Evolutionary conservation across 2,888 invertebrate genomes (phyloP).

Genomic region (Zeuzera pyrina): DNA sequence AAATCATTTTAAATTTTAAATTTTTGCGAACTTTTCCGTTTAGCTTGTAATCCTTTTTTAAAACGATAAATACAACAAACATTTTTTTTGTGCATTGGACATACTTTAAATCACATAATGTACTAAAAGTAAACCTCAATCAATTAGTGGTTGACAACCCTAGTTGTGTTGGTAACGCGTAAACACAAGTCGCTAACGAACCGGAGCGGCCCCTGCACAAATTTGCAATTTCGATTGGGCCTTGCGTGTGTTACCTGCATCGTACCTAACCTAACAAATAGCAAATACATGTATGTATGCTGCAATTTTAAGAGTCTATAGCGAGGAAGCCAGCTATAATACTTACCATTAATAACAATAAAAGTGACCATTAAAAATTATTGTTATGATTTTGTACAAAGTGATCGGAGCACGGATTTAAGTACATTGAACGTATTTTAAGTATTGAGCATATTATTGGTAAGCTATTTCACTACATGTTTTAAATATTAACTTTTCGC

Average conservation of each 20-base stretch:
- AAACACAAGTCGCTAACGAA: constrained; percentile 72
- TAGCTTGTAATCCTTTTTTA: too few species aligned
- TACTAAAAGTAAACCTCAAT: constrained; percentile 45
- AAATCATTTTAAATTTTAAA: too few species aligned
- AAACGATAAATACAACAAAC: too few species aligned
- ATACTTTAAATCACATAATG: constrained; percentile 33
- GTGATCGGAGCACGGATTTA: neutral
- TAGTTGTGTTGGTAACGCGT: constrained; percentile 58
- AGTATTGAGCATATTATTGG: neutral
- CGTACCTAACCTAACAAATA: constrained; percentile 18
- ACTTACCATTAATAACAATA: constrained; percentile 8
- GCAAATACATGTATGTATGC: constrained; percentile 19
- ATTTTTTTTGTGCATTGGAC: too few species aligned
- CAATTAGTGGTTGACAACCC: constrained; percentile 62
- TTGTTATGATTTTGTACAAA: neutral
- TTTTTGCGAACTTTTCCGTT: too few species aligned
- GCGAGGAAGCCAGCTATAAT: constrained; percentile 5
- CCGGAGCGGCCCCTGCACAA: constrained; percentile 66
- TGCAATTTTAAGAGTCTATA: constrained; percentile 32
- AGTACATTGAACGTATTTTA: too few species aligned
- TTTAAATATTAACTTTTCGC: too few species aligned
- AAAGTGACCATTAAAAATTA: neutral
- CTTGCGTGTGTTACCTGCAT: constrained; percentile 46
- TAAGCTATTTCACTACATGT: too few species aligned
- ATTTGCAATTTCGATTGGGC: constrained; percentile 72